These are phyloP conservation scores for Limnothrissa miodon DNA, from an alignment of 2,113 vertebrate species.

Conservation along the genomic window DNA sequence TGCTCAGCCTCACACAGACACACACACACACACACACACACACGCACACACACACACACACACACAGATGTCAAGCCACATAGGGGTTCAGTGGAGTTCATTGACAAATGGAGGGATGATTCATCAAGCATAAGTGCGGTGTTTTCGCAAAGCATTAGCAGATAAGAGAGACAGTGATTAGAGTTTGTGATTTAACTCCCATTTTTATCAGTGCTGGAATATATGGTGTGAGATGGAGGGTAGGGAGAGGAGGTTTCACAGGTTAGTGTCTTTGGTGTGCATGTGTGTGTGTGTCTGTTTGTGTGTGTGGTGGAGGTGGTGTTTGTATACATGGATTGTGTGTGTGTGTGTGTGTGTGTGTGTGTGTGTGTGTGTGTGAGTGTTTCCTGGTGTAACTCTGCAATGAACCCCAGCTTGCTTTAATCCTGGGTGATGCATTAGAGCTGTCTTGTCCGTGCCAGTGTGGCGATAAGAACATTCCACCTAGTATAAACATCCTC, in stretches of 20 bases:
- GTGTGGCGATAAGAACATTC: neutral
- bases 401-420: neutral
- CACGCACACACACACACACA: neutral
- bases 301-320: too few relatives aligned
- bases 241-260: neutral
- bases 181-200: neutral
- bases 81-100: neutral
- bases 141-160: neutral
- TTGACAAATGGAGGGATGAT: neutral
- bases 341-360: neutral
- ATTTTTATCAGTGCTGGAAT: neutral
- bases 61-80: neutral
- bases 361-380: slow-evolving; percentile 7
- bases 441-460: neutral
- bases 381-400: neutral
- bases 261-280: neutral
- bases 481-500: slow-evolving; percentile 11
- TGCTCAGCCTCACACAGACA: neutral
- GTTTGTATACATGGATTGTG: too few relatives aligned
- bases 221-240: neutral
- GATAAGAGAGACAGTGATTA: slow-evolving; percentile 12
- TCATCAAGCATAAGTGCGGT: neutral
- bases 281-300: neutral
- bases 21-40: neutral
- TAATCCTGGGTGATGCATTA: slow-evolving; percentile 7